A percentile compares a stretch with the other conserved stretches of the same genome.
Evolutionary conservation across 2,113 vertebrate genomes (phyloP).

Genomic region (Dicerorhinus sumatrensis): DNA sequence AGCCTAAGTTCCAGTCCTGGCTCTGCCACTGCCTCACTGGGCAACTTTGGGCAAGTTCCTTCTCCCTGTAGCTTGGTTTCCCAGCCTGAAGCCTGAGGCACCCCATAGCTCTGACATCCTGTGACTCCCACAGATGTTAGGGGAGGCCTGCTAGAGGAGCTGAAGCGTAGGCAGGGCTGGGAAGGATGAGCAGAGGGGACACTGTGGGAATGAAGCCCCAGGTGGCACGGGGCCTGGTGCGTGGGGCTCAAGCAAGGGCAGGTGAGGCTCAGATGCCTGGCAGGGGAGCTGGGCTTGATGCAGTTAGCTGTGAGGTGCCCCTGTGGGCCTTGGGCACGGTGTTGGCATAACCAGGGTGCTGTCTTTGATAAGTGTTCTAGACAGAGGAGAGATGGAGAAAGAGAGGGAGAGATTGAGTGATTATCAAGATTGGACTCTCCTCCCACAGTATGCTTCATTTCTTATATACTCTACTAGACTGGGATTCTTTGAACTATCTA

Average conservation of each 20-base stretch:
- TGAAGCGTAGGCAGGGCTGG: background rate
- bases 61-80: background rate
- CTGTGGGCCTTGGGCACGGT: background rate
- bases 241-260: background rate
- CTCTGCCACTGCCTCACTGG: background rate
- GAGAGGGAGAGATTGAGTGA: background rate
- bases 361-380: background rate
- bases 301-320: background rate
- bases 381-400: background rate
- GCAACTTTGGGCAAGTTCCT: background rate
- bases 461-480: background rate
- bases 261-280: background rate
- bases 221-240: background rate
- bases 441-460: background rate
- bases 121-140: rapidly evolving
- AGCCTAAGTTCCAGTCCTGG: background rate
- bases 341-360: background rate
- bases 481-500: background rate
- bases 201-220: too few species aligned
- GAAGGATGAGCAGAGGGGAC: background rate
- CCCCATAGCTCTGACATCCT: background rate
- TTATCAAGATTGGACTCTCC: rapidly evolving
- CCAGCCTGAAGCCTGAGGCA: background rate
- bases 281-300: background rate
- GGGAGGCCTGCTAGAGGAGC: background rate